A percentile compares a stretch with the other conserved stretches of the same genome.
Conservation (phyloP, 2,888 invertebrate genomes). For the Bibio marci region DNA sequence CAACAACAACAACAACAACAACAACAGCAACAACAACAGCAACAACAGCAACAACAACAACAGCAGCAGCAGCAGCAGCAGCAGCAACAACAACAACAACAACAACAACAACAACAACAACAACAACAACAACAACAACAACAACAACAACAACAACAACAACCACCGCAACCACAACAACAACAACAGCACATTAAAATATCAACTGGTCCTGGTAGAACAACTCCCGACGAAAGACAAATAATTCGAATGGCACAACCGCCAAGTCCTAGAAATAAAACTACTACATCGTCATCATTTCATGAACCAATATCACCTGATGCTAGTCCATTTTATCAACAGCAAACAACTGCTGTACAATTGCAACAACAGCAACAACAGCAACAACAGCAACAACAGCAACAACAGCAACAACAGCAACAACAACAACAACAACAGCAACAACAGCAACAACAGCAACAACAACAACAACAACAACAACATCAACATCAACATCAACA, state of each 20-base stretch:
- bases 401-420: conserved; percentile 20
- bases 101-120: not conserved
- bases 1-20: conserved; percentile 10
- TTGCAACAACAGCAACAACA: conserved; percentile 11
- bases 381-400: no score
- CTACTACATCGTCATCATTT: conserved; percentile 18
- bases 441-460: no score
- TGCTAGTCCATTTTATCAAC: conserved; percentile 16
- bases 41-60: conserved; percentile 26
- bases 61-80: conserved; percentile 11
- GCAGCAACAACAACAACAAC: conserved; percentile 2
- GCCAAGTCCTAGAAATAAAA: conserved; percentile 33
- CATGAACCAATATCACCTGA: conserved; percentile 32
- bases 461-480: conserved; percentile 11
- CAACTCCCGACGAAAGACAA: conserved; percentile 48
- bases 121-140: conserved; percentile 1
- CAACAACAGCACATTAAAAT: conserved; percentile 13
- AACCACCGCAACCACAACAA: conserved; percentile 13
- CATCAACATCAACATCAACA: conserved; percentile 13
- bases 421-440: conserved; percentile 18
- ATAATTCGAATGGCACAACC: conserved; percentile 53
- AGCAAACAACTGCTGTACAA: conserved; percentile 13
- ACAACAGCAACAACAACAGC: conserved; percentile 9
- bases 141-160: conserved; percentile 10
- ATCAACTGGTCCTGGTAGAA: conserved; percentile 17